Evolutionary conservation across 2,888 invertebrate species (phyloP).

Genomic region (Timandra comae): DNA sequence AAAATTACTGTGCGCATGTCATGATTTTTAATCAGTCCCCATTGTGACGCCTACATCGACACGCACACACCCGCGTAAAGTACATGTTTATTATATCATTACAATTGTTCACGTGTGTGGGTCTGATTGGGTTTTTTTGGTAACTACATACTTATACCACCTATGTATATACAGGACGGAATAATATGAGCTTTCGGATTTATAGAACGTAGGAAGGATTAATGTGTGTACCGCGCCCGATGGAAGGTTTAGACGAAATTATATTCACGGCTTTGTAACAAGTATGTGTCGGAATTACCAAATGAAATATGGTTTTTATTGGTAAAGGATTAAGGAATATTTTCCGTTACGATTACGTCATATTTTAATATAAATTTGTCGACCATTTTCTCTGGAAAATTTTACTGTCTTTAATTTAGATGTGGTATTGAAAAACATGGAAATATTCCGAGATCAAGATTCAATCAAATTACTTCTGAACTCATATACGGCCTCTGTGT

Average conservation of each 20-base stretch:
- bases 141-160: slow-evolving; percentile 22
- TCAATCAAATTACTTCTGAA: too few relatives aligned
- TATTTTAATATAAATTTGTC: too few relatives aligned
- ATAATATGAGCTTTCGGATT: slow-evolving; percentile 10
- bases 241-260: slow-evolving; percentile 13
- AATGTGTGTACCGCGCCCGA: slow-evolving; percentile 13
- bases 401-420: too few relatives aligned
- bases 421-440: too few relatives aligned
- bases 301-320: too few relatives aligned
- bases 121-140: slow-evolving; percentile 28
- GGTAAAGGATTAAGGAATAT: background rate
- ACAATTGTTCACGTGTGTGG: slow-evolving; percentile 23
- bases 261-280: background rate
- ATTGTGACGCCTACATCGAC: slow-evolving; percentile 53
- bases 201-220: slow-evolving; percentile 14
- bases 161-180: slow-evolving; percentile 4
- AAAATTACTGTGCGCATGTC: slow-evolving; percentile 76
- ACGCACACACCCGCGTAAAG: slow-evolving; percentile 17
- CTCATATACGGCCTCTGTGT: too few relatives aligned
- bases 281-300: background rate
- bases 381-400: too few relatives aligned
- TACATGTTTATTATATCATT: slow-evolving; percentile 23
- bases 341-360: too few relatives aligned
- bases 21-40: slow-evolving; percentile 74
- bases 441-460: too few relatives aligned